A percentile compares a stretch with the other conserved stretches of the same genome.
Conservation (phyloP, 2,797 vertebrate genomes). For the Sebastes nivosus region DNA sequence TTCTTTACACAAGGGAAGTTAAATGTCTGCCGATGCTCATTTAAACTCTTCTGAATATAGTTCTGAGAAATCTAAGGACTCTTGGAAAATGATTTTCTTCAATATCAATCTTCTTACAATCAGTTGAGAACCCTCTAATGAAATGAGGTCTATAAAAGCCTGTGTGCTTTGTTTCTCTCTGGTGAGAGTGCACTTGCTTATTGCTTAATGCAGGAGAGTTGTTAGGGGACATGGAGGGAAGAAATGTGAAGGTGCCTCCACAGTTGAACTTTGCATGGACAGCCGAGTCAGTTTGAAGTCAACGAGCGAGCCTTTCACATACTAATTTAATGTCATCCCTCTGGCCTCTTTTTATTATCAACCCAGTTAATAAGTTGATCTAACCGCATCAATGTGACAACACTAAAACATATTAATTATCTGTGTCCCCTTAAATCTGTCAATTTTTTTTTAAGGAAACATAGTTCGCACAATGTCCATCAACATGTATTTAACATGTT, state of each 20-base stretch:
- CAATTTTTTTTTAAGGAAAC: background rate
- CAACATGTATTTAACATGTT: background rate
- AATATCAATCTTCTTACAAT: background rate
- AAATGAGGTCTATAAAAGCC: background rate
- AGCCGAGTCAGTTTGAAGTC: background rate
- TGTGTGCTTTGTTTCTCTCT: background rate
- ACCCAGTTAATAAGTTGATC: conserved; percentile 38
- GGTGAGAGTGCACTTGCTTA: background rate
- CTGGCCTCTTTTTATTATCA: conserved; percentile 11
- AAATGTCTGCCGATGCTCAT: background rate
- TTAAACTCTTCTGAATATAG: conserved; percentile 1
- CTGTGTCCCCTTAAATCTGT: background rate
- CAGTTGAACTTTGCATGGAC: background rate
- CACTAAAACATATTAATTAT: conserved; percentile 7
- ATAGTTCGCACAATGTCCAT: background rate
- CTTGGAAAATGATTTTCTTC: background rate
- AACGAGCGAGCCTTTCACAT: conserved; percentile 33
- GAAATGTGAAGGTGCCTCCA: background rate
- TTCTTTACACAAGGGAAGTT: background rate
- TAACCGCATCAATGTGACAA: conserved; percentile 12
- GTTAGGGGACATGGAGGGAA: background rate
- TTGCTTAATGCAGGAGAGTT: background rate
- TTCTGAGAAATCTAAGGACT: conserved; percentile 1
- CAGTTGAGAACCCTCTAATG: background rate
- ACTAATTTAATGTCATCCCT: conserved; percentile 46